A percentile compares a stretch with the other conserved stretches of the same genome.
These are phyloP conservation scores for Cyprinodon brontotheroides DNA, from an alignment of 2,113 vertebrate species.

Conservation along the genomic window DNA sequence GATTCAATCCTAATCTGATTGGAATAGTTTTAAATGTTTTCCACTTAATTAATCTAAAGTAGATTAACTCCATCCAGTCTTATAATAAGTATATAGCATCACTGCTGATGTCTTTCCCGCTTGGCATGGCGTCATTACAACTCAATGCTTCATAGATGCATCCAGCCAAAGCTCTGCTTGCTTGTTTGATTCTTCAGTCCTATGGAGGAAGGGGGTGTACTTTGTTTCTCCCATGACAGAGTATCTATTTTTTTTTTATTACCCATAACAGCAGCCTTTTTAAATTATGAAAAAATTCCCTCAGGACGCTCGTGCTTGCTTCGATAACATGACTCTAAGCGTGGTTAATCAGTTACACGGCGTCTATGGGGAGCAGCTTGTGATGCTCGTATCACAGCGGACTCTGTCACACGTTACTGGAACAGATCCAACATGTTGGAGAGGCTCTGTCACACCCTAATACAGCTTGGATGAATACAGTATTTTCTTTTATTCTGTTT, in stretches of 20 bases:
- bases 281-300: background rate
- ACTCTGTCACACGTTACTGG: slow-evolving; percentile 28
- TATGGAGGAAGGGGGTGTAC: too few relatives aligned
- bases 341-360: slow-evolving; percentile 15
- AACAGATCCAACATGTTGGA: slow-evolving; percentile 30
- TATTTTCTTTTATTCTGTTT: slow-evolving; percentile 2
- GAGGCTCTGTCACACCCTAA: background rate
- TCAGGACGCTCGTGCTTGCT: background rate
- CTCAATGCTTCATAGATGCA: too few relatives aligned
- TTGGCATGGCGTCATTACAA: too few relatives aligned
- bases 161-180: too few relatives aligned
- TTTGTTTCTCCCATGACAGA: background rate
- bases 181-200: too few relatives aligned
- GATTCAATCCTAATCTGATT: background rate
- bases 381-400: slow-evolving; percentile 5
- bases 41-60: too few relatives aligned
- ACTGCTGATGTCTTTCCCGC: too few relatives aligned
- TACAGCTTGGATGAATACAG: background rate
- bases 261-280: background rate
- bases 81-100: too few relatives aligned
- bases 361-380: background rate
- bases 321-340: background rate
- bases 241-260: background rate
- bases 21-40: background rate
- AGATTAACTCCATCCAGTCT: too few relatives aligned